These are phyloP conservation scores for Rynchops niger DNA, from an alignment of 2,113 vertebrate species.

Conservation along the genomic window DNA sequence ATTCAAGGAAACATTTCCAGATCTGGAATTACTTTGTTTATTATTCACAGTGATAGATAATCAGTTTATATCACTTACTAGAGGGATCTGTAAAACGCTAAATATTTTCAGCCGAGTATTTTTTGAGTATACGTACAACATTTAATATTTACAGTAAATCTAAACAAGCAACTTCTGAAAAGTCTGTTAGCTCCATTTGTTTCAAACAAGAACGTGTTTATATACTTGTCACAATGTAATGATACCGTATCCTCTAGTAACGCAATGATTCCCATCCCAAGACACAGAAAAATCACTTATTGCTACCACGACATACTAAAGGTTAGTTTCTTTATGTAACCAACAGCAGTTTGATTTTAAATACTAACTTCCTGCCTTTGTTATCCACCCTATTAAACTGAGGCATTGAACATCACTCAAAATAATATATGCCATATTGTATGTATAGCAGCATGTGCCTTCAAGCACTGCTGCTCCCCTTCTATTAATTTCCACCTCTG, in stretches of 20 bases:
- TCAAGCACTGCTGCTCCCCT: conserved; percentile 38
- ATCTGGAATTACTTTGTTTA: conserved; percentile 4
- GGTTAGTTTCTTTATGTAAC: background rate
- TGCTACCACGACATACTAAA: background rate
- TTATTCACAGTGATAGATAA: background rate
- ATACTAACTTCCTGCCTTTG: conserved; percentile 45
- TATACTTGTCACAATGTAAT: background rate
- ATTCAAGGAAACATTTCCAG: background rate
- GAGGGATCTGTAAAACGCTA: background rate
- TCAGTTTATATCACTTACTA: background rate
- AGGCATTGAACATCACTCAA: conserved; percentile 14
- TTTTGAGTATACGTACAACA: background rate
- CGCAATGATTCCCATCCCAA: background rate
- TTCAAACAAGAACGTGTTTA: background rate
- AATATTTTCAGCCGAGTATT: background rate
- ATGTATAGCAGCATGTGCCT: background rate
- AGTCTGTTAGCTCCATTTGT: background rate
- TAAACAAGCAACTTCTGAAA: background rate
- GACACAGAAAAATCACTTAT: background rate
- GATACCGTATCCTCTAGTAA: background rate
- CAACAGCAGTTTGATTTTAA: conserved; percentile 11
- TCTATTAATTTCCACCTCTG: background rate
- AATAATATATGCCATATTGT: conserved; percentile 7
- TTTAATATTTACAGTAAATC: background rate
- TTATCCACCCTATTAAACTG: conserved; percentile 30